Evolutionary conservation across 2,888 invertebrate species (phyloP).

Genomic region (Apoda limacodes): DNA sequence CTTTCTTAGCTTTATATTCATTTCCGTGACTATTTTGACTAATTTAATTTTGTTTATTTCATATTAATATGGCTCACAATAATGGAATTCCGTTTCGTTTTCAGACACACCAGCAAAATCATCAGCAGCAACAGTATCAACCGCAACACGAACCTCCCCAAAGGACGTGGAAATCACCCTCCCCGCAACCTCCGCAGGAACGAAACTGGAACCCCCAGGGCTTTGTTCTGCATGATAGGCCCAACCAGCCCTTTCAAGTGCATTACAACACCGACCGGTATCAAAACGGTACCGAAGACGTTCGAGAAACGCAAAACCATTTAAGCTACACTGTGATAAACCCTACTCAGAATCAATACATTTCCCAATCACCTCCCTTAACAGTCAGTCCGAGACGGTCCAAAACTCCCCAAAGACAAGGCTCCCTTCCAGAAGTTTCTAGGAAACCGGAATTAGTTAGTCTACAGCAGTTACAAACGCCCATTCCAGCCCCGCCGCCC

Average conservation of each 20-base stretch:
- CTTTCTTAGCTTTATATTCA: background rate
- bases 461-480: slow-evolving; percentile 62
- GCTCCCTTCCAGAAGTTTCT: slow-evolving; percentile 47
- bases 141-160: slow-evolving; percentile 29
- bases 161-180: slow-evolving; percentile 8
- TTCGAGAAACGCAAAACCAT: slow-evolving; percentile 62
- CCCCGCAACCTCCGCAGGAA: slow-evolving; percentile 36
- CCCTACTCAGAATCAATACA: slow-evolving; percentile 58
- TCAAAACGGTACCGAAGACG: slow-evolving; percentile 74
- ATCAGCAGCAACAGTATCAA: slow-evolving; percentile 24
- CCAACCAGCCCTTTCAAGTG: slow-evolving; percentile 41
- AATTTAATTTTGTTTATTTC: too few species aligned
- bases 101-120: slow-evolving; percentile 24
- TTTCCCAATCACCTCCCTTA: slow-evolving; percentile 63
- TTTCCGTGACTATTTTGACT: too few species aligned
- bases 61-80: too few species aligned
- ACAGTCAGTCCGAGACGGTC: slow-evolving; percentile 75
- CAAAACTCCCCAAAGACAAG: slow-evolving; percentile 67
- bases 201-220: slow-evolving; percentile 63
- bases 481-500: slow-evolving; percentile 75
- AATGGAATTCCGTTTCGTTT: too few species aligned
- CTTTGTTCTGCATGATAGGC: slow-evolving; percentile 75
- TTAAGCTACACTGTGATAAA: slow-evolving; percentile 70
- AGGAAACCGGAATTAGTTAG: slow-evolving; percentile 50
- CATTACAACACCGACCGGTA: slow-evolving; percentile 62